Evolutionary conservation across 2,113 vertebrate species (phyloP).

Genomic region (Gadus macrocephalus): DNA sequence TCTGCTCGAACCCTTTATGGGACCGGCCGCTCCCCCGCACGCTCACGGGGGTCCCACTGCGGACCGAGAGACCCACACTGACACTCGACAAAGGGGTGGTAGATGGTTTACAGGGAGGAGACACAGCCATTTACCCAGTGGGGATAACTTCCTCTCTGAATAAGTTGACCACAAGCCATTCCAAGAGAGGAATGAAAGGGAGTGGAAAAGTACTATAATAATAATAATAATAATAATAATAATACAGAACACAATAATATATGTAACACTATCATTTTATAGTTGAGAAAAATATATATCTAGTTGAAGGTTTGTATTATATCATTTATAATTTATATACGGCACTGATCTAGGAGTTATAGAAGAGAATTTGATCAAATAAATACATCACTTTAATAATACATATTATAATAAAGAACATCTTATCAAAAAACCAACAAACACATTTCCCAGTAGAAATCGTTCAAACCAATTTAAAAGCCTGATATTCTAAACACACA

Average conservation of each 20-base stretch:
- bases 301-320: background rate
- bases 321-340: background rate
- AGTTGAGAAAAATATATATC: background rate
- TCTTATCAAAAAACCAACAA: background rate
- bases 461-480: too few species aligned
- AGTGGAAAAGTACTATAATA: background rate
- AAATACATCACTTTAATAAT: background rate
- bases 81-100: too few species aligned
- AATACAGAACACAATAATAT: background rate
- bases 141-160: too few species aligned
- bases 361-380: too few species aligned
- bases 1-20: slow-evolving; percentile 26
- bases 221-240: background rate
- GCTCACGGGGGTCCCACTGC: fast-evolving
- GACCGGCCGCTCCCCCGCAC: slow-evolving; percentile 20
- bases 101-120: too few species aligned
- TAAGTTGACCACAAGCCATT: too few species aligned
- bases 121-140: too few species aligned
- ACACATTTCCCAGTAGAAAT: background rate
- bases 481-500: too few species aligned
- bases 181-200: background rate
- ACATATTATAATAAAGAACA: background rate
- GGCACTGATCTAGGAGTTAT: background rate
- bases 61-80: too few species aligned
- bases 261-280: background rate